Evolutionary conservation across 2,888 invertebrate species (phyloP).

Genomic region (Lasius fuliginosus): DNA sequence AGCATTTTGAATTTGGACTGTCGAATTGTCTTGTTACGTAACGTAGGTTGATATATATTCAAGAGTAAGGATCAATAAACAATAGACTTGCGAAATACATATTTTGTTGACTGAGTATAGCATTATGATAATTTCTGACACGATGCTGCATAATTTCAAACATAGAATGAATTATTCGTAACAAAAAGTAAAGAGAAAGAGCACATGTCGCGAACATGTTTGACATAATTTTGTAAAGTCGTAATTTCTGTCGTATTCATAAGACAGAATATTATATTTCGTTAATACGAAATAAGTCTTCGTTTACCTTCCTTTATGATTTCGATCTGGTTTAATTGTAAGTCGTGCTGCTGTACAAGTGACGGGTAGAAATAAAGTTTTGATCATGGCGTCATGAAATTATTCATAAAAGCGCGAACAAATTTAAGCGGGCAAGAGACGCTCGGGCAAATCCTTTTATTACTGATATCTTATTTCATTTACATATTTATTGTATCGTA

Average conservation of each 20-base stretch:
- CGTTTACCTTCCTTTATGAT: neutral
- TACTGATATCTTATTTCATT: constrained; percentile 58
- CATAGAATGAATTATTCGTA: neutral
- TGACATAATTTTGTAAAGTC: neutral
- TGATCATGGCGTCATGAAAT: constrained; percentile 46
- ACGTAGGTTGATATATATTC: neutral
- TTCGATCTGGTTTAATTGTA: constrained; percentile 35
- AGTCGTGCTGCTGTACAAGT: neutral
- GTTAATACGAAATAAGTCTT: constrained; percentile 12
- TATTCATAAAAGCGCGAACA: constrained; percentile 55
- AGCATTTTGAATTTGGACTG: constrained; percentile 29
- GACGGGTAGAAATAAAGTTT: constrained; percentile 43
- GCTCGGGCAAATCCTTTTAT: constrained; percentile 49
- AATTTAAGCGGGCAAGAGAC: constrained; percentile 45
- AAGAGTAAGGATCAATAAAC: neutral
- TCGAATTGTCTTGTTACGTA: neutral
- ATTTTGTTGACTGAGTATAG: neutral
- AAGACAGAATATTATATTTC: neutral
- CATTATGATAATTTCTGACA: neutral
- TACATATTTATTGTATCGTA: constrained; percentile 65
- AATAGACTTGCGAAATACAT: neutral
- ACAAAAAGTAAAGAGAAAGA: neutral
- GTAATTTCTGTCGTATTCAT: neutral
- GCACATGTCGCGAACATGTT: neutral
- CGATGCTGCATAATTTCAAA: neutral